Percentiles rank a stretch among this genome's conserved stretches.
Evolutionary conservation across 2,888 invertebrate genomes (phyloP).

Genomic region (Zele albiditarsus): DNA sequence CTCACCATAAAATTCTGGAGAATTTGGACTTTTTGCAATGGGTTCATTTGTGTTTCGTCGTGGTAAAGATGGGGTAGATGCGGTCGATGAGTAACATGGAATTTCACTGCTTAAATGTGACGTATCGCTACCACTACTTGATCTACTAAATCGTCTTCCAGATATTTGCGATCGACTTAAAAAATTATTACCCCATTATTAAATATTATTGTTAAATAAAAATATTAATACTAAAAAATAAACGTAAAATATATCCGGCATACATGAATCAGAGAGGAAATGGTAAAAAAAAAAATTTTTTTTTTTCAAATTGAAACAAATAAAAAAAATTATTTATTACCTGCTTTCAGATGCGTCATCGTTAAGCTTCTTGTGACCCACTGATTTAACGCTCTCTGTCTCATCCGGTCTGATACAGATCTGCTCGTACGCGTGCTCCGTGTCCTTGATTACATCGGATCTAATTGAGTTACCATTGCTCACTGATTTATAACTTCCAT

Average conservation of each 20-base stretch:
- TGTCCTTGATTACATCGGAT: conserved; percentile 62
- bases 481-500: conserved; percentile 61
- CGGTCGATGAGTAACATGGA: conserved; percentile 68
- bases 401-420: conserved; percentile 66
- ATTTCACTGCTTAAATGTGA: conserved; percentile 70
- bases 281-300: too few species aligned
- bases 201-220: neutral
- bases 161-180: conserved; percentile 65
- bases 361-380: conserved; percentile 58
- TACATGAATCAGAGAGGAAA: neutral
- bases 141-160: conserved; percentile 68
- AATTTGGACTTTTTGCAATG: conserved; percentile 62
- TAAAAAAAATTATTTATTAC: conserved; percentile 49
- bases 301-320: neutral
- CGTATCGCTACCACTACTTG: conserved; percentile 70
- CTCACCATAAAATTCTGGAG: conserved; percentile 56
- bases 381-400: conserved; percentile 58
- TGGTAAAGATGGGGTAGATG: conserved; percentile 75
- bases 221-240: neutral
- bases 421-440: conserved; percentile 71
- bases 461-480: conserved; percentile 65
- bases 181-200: conserved; percentile 28
- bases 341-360: conserved; percentile 65
- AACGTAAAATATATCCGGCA: neutral
- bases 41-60: conserved; percentile 69